A percentile compares a stretch with the other conserved stretches of the same genome.
phyloP scores from a whole-genome alignment of 2,113 vertebrate species.

The Hucho hucho region DNA sequence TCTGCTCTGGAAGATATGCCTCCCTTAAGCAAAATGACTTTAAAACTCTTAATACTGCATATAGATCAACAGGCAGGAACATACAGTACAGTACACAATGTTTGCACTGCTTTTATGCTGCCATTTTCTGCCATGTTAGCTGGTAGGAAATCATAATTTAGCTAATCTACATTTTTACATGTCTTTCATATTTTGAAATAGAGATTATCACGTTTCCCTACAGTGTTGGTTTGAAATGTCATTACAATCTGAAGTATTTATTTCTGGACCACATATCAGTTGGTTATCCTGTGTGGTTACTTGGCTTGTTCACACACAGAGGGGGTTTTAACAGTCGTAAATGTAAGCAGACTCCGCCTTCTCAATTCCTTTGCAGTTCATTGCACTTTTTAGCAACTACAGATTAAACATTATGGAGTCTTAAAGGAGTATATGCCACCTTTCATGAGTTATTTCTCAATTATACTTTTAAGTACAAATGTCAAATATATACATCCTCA shows the following conservation, averaged over 20 bases:
- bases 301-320: conserved; percentile 11
- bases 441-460: too few species aligned
- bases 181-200: not conserved
- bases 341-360: conserved; percentile 51
- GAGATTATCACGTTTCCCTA: not conserved
- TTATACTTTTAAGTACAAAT: too few species aligned
- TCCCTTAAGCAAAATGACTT: not conserved
- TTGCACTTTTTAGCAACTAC: conserved; percentile 19
- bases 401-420: too few species aligned
- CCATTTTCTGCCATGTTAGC: not conserved
- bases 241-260: conserved; percentile 8
- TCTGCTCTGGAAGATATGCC: not conserved
- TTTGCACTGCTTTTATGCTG: not conserved
- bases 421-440: too few species aligned
- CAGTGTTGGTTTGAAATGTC: not conserved
- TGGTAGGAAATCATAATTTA: not conserved
- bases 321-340: conserved; percentile 34
- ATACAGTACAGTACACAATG: too few species aligned
- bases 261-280: not conserved
- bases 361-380: conserved; percentile 64
- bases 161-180: not conserved
- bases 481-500: too few species aligned
- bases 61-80: not conserved
- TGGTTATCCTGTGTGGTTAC: not conserved
- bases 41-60: not conserved